Evolutionary conservation across 2,888 invertebrate genomes (phyloP).

Genomic region (Polyploca ridens): DNA sequence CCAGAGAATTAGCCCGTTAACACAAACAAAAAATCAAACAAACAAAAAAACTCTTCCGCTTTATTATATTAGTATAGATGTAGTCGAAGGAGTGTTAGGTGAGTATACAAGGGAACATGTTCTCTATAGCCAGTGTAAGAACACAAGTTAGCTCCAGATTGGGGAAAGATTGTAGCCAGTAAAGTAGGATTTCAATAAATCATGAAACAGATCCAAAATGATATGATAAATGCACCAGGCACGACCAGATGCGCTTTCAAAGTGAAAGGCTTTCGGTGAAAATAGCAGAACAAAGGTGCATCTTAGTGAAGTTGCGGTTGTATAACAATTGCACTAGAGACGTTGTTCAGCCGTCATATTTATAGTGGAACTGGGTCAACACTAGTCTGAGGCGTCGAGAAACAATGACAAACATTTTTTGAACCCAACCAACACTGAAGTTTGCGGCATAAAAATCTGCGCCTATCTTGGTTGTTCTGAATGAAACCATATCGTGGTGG

Average conservation of each 20-base stretch:
- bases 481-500: not conserved
- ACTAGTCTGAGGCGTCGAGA: conserved; percentile 8
- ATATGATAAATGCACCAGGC: too few species aligned
- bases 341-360: conserved; percentile 35
- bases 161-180: too few species aligned
- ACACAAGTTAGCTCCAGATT: not conserved
- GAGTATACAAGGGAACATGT: too few species aligned
- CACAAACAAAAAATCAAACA: too few species aligned
- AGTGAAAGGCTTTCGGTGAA: not conserved
- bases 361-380: conserved; percentile 37
- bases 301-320: conserved; percentile 6
- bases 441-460: not conserved
- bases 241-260: not conserved
- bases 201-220: too few species aligned
- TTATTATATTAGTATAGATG: too few species aligned
- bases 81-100: too few species aligned
- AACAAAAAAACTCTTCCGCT: too few species aligned
- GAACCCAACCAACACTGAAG: not conserved
- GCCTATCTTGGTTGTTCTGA: not conserved
- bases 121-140: too few species aligned
- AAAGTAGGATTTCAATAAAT: too few species aligned
- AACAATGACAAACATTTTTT: not conserved
- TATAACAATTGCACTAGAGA: conserved; percentile 32
- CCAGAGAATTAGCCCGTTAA: too few species aligned
- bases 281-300: not conserved